Conservation (phyloP, 2,888 invertebrate genomes). For the Drosophila neutralis region DNA sequence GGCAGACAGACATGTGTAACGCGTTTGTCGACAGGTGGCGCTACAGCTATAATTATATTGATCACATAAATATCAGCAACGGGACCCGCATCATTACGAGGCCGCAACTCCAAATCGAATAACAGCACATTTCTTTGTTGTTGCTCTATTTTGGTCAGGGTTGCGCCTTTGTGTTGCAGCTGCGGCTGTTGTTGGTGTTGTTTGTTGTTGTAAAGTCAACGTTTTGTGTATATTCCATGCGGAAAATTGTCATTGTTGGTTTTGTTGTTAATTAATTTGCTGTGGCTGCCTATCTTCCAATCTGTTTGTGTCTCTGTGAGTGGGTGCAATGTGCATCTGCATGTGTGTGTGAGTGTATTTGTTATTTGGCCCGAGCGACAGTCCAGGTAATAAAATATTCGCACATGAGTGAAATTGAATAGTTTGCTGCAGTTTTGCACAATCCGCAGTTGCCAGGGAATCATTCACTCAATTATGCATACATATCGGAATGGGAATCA, state of each 20-base stretch:
- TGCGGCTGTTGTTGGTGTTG: constrained; percentile 9
- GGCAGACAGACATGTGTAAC: not conserved
- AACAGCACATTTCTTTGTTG: constrained; percentile 24
- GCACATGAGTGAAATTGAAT: constrained; percentile 78
- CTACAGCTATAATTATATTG: constrained; percentile 46
- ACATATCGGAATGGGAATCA: not conserved
- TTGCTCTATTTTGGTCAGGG: constrained; percentile 42
- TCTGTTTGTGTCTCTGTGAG: constrained; percentile 11
- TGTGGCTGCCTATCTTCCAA: constrained; percentile 51
- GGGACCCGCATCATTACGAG: constrained; percentile 30
- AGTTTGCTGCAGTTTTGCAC: constrained; percentile 72
- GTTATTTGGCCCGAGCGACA: constrained; percentile 28
- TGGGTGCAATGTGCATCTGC: constrained; percentile 8
- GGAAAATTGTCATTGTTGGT: constrained; percentile 79
- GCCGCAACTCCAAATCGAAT: constrained; percentile 43
- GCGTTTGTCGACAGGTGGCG: constrained; percentile 36
- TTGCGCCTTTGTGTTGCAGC: constrained; percentile 26
- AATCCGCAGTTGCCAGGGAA: constrained; percentile 68
- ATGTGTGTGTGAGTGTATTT: constrained; percentile 4
- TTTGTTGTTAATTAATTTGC: constrained; percentile 78
- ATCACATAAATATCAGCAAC: constrained; percentile 36
- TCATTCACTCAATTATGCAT: constrained; percentile 60
- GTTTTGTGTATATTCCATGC: constrained; percentile 69
- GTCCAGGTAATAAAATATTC: constrained; percentile 69
- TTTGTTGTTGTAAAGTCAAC: constrained; percentile 47